Conservation (phyloP, 2,797 vertebrate species). For the Podarcis lilfordi region DNA sequence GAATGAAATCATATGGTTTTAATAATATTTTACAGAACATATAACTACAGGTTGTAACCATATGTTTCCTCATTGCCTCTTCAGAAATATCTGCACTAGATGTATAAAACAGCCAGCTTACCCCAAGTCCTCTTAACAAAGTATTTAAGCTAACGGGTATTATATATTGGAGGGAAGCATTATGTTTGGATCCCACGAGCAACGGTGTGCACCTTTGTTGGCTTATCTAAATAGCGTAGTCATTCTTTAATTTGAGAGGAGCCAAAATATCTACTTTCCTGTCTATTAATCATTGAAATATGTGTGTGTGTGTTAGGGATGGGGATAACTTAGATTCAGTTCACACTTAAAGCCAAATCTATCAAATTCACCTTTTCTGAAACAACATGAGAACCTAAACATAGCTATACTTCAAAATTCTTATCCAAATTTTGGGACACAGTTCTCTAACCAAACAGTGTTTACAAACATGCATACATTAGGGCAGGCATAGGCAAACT, state of each 20-base stretch:
- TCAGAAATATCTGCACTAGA: slow-evolving; percentile 67
- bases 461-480: no score
- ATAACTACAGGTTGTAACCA: slow-evolving; percentile 73
- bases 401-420: no score
- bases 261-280: neutral
- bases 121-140: slow-evolving; percentile 66
- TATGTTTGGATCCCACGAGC: slow-evolving; percentile 53
- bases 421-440: no score
- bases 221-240: neutral
- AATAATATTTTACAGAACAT: slow-evolving; percentile 77
- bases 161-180: slow-evolving; percentile 64
- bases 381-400: no score
- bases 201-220: slow-evolving; percentile 30
- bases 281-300: neutral
- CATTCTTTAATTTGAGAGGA: neutral
- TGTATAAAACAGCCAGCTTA: neutral
- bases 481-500: no score
- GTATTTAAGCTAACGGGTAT: slow-evolving; percentile 64
- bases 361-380: no score
- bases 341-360: no score
- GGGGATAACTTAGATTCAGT: no score
- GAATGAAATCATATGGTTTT: slow-evolving; percentile 71
- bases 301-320: no score
- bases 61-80: slow-evolving; percentile 67
- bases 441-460: no score